Evolutionary conservation across 2,797 vertebrate species (phyloP).

Genomic region (Acanthurus leucopareius): DNA sequence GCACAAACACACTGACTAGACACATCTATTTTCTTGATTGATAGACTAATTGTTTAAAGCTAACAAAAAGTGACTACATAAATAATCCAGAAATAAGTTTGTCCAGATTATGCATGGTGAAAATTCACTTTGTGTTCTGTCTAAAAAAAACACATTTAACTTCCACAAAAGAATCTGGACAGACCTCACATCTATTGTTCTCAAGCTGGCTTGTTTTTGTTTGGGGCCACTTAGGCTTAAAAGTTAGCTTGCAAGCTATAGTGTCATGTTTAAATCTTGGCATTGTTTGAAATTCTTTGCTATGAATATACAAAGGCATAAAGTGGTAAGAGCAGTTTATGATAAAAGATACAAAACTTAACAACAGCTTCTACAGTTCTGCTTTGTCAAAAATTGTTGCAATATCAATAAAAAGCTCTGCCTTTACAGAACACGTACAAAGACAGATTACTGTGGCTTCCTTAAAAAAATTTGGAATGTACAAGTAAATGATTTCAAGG

Average conservation of each 20-base stretch:
- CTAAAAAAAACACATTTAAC: neutral
- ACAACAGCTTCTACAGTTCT: neutral
- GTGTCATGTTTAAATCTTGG: too few species aligned
- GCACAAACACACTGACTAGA: too few species aligned
- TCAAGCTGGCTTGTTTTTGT: too few species aligned
- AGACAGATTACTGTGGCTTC: neutral
- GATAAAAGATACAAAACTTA: neutral
- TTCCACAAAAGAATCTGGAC: neutral
- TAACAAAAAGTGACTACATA: too few species aligned
- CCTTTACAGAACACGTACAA: neutral
- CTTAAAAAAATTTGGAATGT: neutral
- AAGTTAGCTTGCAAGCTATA: too few species aligned
- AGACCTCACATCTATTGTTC: neutral
- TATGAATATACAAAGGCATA: neutral
- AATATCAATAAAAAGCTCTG: neutral
- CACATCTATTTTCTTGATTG: too few species aligned
- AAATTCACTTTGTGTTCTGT: neutral
- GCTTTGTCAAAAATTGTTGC: neutral
- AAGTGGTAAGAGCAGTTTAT: slow-evolving; percentile 2
- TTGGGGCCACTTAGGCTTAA: too few species aligned
- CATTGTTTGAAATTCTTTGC: too few species aligned
- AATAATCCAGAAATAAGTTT: too few species aligned
- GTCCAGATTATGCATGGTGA: too few species aligned
- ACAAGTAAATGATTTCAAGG: neutral
- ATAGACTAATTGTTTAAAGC: too few species aligned